Percentiles rank a stretch among this genome's conserved stretches.
These are phyloP conservation scores for Mamestra brassicae DNA, from an alignment of 2,888 invertebrate genomes.

Conservation along the genomic window DNA sequence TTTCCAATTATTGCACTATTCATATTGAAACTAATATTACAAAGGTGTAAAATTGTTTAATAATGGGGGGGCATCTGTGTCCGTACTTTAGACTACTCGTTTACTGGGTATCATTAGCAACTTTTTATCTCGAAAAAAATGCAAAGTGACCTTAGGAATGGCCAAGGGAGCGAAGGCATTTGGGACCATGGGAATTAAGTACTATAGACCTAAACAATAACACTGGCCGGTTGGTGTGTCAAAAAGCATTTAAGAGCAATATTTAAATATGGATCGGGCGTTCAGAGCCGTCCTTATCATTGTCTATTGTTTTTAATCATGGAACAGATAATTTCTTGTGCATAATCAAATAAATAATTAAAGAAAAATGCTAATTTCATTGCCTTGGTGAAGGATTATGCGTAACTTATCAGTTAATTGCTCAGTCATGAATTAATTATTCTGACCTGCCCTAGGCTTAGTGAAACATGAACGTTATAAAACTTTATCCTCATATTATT, in stretches of 20 bases:
- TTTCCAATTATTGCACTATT: too few relatives aligned
- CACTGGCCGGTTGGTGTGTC: not conserved
- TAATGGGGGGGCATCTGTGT: too few relatives aligned
- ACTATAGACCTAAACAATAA: not conserved
- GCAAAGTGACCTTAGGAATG: too few relatives aligned
- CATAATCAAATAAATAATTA: slow-evolving; percentile 28
- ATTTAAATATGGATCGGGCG: slow-evolving; percentile 29
- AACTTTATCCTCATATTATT: too few relatives aligned
- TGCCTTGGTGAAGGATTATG: slow-evolving; percentile 27
- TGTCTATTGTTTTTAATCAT: slow-evolving; percentile 42
- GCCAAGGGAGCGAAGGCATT: too few relatives aligned
- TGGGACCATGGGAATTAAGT: too few relatives aligned
- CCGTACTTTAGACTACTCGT: too few relatives aligned
- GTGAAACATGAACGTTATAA: not conserved
- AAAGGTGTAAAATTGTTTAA: too few relatives aligned
- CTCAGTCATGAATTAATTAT: slow-evolving; percentile 19
- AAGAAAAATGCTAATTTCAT: slow-evolving; percentile 30
- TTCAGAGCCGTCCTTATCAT: slow-evolving; percentile 18
- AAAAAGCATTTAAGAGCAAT: slow-evolving; percentile 10
- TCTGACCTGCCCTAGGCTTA: not conserved
- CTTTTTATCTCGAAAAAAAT: too few relatives aligned
- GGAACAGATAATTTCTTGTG: slow-evolving; percentile 25
- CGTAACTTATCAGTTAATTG: slow-evolving; percentile 12
- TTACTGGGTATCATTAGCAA: too few relatives aligned
- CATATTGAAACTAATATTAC: too few relatives aligned